Conservation (phyloP, 2,113 vertebrate genomes). For the Pyxicephalus adspersus region DNA sequence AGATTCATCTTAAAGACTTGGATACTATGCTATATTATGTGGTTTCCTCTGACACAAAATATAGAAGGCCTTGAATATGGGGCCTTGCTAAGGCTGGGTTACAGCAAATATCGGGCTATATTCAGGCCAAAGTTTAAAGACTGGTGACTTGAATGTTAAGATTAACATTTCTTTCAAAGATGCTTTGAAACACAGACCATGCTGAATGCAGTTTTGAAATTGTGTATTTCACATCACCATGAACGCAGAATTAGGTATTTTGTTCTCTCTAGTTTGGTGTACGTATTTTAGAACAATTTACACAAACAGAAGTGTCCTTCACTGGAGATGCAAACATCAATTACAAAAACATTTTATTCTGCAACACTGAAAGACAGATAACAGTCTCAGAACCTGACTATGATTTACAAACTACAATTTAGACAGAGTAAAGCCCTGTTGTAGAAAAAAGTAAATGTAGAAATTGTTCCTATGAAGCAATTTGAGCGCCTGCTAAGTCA, state of each 20-base stretch:
- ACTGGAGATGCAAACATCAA: not conserved
- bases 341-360: not conserved
- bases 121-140: no score
- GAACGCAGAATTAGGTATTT: not conserved
- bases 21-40: no score
- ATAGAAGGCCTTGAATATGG: no score
- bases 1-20: no score
- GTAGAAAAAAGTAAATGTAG: constrained; percentile 26
- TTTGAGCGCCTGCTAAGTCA: constrained; percentile 44
- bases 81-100: no score
- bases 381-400: not conserved
- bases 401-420: constrained; percentile 24
- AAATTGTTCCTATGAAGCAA: constrained; percentile 39
- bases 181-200: no score
- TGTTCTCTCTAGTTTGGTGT: not conserved
- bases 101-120: no score
- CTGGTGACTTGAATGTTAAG: no score
- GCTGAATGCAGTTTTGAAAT: no score
- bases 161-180: no score
- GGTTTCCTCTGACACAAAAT: no score
- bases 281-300: constrained; percentile 13
- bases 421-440: constrained; percentile 5
- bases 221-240: no score
- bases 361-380: not conserved
- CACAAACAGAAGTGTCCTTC: not conserved